Base-by-base conservation (phyloP, 2,797 vertebrate genomes). In the Sebastes hubbsi region DNA sequence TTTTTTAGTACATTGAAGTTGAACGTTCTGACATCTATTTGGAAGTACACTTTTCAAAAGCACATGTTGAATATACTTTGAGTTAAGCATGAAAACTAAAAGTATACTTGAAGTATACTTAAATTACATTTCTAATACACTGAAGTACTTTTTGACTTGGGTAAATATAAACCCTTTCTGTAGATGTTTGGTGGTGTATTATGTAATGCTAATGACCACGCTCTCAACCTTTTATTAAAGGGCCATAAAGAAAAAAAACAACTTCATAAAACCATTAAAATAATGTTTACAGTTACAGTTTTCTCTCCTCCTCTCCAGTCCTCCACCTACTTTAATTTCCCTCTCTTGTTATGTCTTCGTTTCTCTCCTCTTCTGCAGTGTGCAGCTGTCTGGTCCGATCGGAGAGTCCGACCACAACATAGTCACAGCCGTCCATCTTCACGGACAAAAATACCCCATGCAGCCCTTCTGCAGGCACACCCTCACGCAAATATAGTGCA, bases 381-480 rank as follows among this genome's bases (percentile, higher is more conserved):
- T 63, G 46, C 56, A 86, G 80, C 58, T 68, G 82, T 84, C 88
- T 83, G 74, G 62, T 87, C 49, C n/a, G 20, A 87, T 71, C 6
- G 6, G 29, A 64, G 75, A 83, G 63, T 81, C 64, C 64, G 70
- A 89, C 84, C 88, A 85, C 80, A 82, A 90, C 78, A 89, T 67
- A 63, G 83, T 60, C 85, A 77, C 84, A 81, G 75, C 36, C 2
- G 76, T 71, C 77, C 88, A 88, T 88, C 82, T 61, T 89, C 65
- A 72, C 54, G 42, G 82, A 83, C 87, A 56, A 56, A 91, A 94
- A 93, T 92, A 93, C 73, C 85, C 78, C 77, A 72, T 70, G 78
- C 67, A 74, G 68, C 36, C 16, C 27, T 66, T 75, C 63, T 71
- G 68, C 59, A 69, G 76, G 76, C 88, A 90, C 90, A 87, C 92